These are phyloP conservation scores for Istiophorus platypterus DNA, from an alignment of 2,113 vertebrate species.

Conservation along the genomic window DNA sequence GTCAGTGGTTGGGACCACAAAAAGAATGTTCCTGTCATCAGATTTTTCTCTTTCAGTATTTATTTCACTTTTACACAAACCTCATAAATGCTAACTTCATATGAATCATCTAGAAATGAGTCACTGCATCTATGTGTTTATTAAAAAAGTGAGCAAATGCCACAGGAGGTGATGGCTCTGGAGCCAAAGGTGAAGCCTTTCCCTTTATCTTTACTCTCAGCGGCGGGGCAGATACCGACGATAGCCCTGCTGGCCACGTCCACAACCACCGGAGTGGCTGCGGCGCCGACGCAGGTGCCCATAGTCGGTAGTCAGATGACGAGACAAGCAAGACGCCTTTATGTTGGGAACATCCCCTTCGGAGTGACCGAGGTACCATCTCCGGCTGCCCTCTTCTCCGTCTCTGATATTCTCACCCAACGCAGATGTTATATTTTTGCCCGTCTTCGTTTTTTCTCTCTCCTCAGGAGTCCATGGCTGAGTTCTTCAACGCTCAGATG, in stretches of 20 bases:
- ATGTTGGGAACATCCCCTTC: conserved; percentile 86
- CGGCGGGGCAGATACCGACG: conserved; percentile 81
- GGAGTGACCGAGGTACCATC: conserved; percentile 79
- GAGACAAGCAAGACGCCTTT: conserved; percentile 83
- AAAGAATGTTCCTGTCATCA: neutral
- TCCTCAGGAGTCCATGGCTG: conserved; percentile 84
- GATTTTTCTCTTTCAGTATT: neutral
- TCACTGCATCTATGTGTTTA: neutral
- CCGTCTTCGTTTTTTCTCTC: neutral
- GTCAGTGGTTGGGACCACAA: no score
- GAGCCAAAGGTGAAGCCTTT: neutral
- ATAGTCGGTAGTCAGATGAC: conserved; percentile 86
- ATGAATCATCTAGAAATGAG: neutral
- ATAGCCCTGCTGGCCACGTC: conserved; percentile 81
- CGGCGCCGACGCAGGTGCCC: conserved; percentile 79
- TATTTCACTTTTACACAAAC: no score
- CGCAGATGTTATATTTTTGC: neutral
- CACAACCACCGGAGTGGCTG: conserved; percentile 74
- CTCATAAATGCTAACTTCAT: neutral
- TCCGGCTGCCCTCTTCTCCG: no score
- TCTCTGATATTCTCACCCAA: neutral
- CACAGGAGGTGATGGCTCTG: neutral
- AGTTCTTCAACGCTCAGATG: conserved; percentile 87
- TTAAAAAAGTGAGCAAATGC: neutral
- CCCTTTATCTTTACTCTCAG: conserved; percentile 32